phyloP scores from a whole-genome alignment of 1,140 invertebrate species.

The Sipha flava region DNA sequence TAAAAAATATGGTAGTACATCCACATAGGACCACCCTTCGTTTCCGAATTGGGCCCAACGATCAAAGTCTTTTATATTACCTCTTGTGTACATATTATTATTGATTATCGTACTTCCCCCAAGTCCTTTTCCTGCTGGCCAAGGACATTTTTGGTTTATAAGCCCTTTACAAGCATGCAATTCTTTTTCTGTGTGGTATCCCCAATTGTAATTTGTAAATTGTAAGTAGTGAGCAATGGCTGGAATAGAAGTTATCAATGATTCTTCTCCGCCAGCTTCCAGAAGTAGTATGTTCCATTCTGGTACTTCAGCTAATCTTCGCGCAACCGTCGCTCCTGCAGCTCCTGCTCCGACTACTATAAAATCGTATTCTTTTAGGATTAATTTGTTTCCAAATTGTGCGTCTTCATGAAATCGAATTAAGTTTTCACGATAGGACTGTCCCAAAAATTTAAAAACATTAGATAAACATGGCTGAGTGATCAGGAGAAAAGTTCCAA shows the following conservation, averaged over 20 bases:
- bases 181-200: slow-evolving; percentile 50
- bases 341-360: slow-evolving; percentile 37
- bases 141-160: slow-evolving; percentile 47
- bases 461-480: background rate
- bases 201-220: slow-evolving; percentile 56
- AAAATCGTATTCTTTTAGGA: slow-evolving; percentile 37
- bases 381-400: slow-evolving; percentile 23
- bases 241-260: slow-evolving; percentile 40
- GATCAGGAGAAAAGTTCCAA: background rate
- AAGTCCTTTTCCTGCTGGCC: slow-evolving; percentile 54
- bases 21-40: slow-evolving; percentile 56
- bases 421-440: background rate
- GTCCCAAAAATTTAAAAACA: background rate
- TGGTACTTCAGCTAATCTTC: slow-evolving; percentile 34
- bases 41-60: slow-evolving; percentile 61
- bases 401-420: slow-evolving; percentile 34
- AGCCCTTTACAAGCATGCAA: slow-evolving; percentile 48
- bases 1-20: slow-evolving; percentile 59
- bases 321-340: slow-evolving; percentile 46
- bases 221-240: slow-evolving; percentile 44
- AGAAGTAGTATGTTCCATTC: slow-evolving; percentile 48
- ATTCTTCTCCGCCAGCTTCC: slow-evolving; percentile 59
- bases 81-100: slow-evolving; percentile 77
- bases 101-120: slow-evolving; percentile 74
- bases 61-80: slow-evolving; percentile 68